These are phyloP conservation scores for Isurus oxyrinchus DNA, from an alignment of 2,113 vertebrate genomes.

Conservation along the genomic window DNA sequence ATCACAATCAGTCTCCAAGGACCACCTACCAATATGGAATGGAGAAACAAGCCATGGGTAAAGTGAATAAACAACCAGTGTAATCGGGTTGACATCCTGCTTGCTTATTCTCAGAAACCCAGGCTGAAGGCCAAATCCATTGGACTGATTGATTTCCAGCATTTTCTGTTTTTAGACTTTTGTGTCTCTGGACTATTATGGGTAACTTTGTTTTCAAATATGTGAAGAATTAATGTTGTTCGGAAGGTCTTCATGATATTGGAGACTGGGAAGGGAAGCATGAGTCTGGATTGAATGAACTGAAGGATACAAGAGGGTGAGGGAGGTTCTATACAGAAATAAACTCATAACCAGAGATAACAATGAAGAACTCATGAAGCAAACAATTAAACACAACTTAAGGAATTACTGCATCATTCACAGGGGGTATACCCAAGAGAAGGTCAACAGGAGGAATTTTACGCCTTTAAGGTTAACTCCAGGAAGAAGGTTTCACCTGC, in stretches of 20 bases:
- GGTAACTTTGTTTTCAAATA: too few species aligned
- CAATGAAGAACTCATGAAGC: neutral
- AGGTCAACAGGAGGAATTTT: neutral
- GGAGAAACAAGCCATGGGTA: too few species aligned
- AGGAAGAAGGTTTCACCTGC: neutral
- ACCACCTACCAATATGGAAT: too few species aligned
- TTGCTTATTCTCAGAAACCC: too few species aligned
- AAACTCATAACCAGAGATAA: neutral
- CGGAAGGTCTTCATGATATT: neutral
- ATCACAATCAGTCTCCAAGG: too few species aligned
- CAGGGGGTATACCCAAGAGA: neutral
- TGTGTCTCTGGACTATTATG: too few species aligned
- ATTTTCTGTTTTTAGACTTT: too few species aligned
- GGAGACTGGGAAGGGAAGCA: neutral
- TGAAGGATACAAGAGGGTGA: neutral
- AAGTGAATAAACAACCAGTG: too few species aligned
- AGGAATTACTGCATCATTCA: neutral
- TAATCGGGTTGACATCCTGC: too few species aligned
- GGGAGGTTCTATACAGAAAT: neutral
- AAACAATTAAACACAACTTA: neutral
- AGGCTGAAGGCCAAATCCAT: too few species aligned
- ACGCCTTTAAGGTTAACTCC: neutral
- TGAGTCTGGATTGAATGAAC: neutral
- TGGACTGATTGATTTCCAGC: too few species aligned
- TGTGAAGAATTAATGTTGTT: too few species aligned